A percentile compares a stretch with the other conserved stretches of the same genome.
These are phyloP conservation scores for Sebastes ruberrimus DNA, from an alignment of 2,797 vertebrate species.

Conservation along the genomic window DNA sequence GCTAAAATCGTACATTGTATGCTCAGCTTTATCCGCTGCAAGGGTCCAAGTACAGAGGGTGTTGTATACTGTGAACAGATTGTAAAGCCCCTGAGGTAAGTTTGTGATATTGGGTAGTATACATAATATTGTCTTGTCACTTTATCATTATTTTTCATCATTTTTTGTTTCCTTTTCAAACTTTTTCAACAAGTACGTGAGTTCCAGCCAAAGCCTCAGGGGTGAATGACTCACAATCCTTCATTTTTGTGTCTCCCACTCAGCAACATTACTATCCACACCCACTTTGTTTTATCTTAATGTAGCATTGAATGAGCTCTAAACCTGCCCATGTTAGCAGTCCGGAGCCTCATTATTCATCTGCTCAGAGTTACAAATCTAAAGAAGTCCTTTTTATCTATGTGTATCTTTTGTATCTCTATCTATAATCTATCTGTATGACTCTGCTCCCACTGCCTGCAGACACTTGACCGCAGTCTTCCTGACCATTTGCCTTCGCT, in stretches of 20 bases:
- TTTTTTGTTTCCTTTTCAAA: constrained; percentile 1
- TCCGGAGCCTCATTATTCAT: background rate
- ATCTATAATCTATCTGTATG: constrained; percentile 18
- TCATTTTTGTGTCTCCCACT: background rate
- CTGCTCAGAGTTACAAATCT: background rate
- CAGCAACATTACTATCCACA: constrained; percentile 3
- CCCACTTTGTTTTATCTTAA: constrained; percentile 35
- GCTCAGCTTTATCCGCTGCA: no score
- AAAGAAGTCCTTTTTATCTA: background rate
- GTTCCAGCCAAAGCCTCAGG: background rate
- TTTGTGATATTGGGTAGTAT: no score
- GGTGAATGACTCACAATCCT: constrained; percentile 34
- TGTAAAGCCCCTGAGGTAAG: no score
- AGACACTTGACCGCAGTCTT: constrained; percentile 64
- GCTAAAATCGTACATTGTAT: no score
- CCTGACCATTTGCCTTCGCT: constrained; percentile 54
- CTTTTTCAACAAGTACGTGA: background rate
- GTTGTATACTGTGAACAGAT: no score
- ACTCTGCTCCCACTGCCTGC: constrained; percentile 42
- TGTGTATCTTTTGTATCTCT: background rate
- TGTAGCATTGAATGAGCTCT: constrained; percentile 31
- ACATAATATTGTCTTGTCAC: background rate
- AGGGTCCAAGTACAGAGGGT: no score
- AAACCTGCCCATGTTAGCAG: background rate
- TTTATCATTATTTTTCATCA: background rate